phyloP scores from a whole-genome alignment of 2,113 vertebrate species.

The Illadopsis cleaveri region DNA sequence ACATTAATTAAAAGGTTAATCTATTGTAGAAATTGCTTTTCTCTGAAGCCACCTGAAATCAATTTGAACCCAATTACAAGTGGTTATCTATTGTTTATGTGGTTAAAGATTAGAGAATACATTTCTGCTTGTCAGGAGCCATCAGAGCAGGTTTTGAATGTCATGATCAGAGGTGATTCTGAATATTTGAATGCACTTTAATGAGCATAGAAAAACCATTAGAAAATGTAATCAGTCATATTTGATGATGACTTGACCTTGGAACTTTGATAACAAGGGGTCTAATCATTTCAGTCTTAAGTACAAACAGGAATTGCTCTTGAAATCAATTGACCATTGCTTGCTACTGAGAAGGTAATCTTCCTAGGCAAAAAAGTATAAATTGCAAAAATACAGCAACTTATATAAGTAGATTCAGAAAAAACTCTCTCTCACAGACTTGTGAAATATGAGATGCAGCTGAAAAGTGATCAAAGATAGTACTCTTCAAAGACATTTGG shows the following conservation, averaged over 20 bases:
- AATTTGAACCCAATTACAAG: slow-evolving; percentile 83
- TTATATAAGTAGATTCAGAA: slow-evolving; percentile 66
- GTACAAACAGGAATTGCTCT: slow-evolving; percentile 62
- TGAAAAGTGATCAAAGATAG: slow-evolving; percentile 70
- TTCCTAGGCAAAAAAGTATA: slow-evolving; percentile 64
- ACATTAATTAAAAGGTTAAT: slow-evolving; percentile 86
- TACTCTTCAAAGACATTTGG: slow-evolving; percentile 48
- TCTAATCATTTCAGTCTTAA: slow-evolving; percentile 73
- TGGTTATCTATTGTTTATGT: slow-evolving; percentile 81
- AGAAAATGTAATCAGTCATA: slow-evolving; percentile 77
- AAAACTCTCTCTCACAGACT: slow-evolving; percentile 36
- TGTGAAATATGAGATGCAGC: slow-evolving; percentile 44
- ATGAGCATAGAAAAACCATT: slow-evolving; percentile 79
- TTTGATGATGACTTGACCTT: slow-evolving; percentile 81
- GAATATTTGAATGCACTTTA: slow-evolving; percentile 76
- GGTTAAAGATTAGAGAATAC: slow-evolving; percentile 78
- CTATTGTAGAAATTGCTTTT: slow-evolving; percentile 82
- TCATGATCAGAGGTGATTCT: slow-evolving; percentile 72
- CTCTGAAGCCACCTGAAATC: slow-evolving; percentile 86
- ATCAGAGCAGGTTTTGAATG: slow-evolving; percentile 70
- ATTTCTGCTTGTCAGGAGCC: slow-evolving; percentile 73
- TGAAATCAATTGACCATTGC: slow-evolving; percentile 77
- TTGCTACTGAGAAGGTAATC: slow-evolving; percentile 68
- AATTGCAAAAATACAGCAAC: slow-evolving; percentile 70
- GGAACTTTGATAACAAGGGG: slow-evolving; percentile 72